phyloP scores from a whole-genome alignment of 2,888 invertebrate species.

The Drosophila nr. perissopoda region DNA sequence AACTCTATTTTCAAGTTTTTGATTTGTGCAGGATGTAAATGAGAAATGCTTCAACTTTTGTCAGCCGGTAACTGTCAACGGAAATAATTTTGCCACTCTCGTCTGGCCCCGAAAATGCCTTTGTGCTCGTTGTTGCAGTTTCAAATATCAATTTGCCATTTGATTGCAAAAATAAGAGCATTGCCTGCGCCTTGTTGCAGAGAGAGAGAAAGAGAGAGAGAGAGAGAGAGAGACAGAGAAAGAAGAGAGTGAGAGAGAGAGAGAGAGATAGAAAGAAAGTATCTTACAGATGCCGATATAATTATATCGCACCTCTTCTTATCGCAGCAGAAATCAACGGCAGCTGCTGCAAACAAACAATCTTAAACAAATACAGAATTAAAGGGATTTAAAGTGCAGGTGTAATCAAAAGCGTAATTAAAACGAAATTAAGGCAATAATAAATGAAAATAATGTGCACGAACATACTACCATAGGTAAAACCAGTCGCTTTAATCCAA shows the following conservation, averaged over 20 bases:
- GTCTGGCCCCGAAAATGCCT: conserved; percentile 24
- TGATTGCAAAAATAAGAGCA: conserved; percentile 44
- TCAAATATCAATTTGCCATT: conserved; percentile 63
- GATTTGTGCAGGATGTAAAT: background rate
- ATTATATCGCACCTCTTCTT: background rate
- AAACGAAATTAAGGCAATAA: conserved; percentile 36
- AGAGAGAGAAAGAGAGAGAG: background rate
- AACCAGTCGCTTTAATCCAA: conserved; percentile 21
- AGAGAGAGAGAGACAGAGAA: background rate
- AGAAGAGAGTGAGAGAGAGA: background rate
- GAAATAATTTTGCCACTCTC: conserved; percentile 48
- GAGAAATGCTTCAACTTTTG: conserved; percentile 33
- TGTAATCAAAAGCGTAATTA: conserved; percentile 28
- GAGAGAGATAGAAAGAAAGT: background rate
- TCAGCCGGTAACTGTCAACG: conserved; percentile 48
- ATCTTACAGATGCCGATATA: background rate
- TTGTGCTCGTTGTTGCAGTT: conserved; percentile 37
- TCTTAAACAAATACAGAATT: conserved; percentile 24
- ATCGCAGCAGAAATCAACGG: conserved; percentile 17
- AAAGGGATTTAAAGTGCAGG: conserved; percentile 8
- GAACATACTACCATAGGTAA: background rate
- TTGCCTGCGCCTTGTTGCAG: background rate
- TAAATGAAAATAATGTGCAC: conserved; percentile 15
- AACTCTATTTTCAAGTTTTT: background rate
- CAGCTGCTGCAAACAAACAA: background rate